Conservation (phyloP, 2,797 vertebrate genomes). For the Neopelma chrysocephalum region DNA sequence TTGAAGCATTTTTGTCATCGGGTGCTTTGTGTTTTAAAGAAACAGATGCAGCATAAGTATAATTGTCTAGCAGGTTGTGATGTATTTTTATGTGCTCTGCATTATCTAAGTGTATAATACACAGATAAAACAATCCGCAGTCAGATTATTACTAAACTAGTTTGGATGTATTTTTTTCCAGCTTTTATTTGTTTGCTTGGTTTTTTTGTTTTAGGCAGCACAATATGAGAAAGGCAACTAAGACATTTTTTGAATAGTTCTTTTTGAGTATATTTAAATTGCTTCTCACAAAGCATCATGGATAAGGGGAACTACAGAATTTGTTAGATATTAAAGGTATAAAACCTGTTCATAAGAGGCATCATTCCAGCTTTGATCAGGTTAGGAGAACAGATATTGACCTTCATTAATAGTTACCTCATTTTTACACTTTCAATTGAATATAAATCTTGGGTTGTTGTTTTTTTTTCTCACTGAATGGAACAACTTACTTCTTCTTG, state of each 20-base stretch:
- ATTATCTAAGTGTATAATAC: not conserved
- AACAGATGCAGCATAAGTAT: not conserved
- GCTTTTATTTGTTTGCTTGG: not conserved
- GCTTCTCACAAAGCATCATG: not conserved
- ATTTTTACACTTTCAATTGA: not conserved
- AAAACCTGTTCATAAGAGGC: not conserved
- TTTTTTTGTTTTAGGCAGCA: not conserved
- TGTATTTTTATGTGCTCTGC: not conserved
- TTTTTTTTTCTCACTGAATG: not conserved
- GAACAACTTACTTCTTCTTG: not conserved
- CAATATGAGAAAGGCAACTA: not conserved
- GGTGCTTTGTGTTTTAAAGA: not conserved
- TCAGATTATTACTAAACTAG: not conserved
- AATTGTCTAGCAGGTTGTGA: not conserved
- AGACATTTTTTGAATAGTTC: not conserved
- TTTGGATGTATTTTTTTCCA: not conserved
- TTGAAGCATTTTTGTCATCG: not conserved
- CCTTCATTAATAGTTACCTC: not conserved
- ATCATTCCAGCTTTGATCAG: not conserved
- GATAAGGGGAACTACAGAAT: not conserved
- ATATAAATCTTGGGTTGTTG: not conserved
- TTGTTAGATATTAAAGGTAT: not conserved
- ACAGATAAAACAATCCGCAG: not conserved
- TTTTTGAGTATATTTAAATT: constrained; percentile 18
- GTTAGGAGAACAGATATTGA: not conserved